Percentiles rank a stretch among this genome's conserved stretches.
Conservation (phyloP, 1,140 invertebrate genomes). For the Drosophila navojoa region DNA sequence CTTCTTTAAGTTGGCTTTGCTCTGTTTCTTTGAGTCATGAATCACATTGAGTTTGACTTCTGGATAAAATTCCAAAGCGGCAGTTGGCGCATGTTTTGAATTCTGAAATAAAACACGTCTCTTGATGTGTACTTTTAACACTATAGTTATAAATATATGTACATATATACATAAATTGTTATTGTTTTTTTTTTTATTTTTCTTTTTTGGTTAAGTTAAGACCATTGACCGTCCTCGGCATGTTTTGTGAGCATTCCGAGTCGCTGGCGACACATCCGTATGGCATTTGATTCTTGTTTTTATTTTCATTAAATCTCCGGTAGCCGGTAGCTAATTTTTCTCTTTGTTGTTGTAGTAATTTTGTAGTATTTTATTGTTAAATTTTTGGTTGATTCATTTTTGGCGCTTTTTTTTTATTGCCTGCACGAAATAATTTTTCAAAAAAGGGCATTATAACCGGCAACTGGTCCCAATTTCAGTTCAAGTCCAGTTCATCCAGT, state of each 20-base stretch:
- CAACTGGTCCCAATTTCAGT: constrained; percentile 11
- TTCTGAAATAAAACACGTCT: constrained; percentile 19
- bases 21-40: constrained; percentile 3
- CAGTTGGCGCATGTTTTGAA: constrained; percentile 24
- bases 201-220: constrained; percentile 30
- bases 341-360: neutral
- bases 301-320: constrained; percentile 32
- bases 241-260: constrained; percentile 45
- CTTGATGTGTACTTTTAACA: constrained; percentile 14
- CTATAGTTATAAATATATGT: constrained; percentile 10
- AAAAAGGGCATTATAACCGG: constrained; percentile 50
- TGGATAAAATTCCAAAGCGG: constrained; percentile 19
- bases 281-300: constrained; percentile 39
- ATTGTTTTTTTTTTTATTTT: neutral
- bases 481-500: constrained; percentile 27
- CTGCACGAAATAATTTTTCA: constrained; percentile 29
- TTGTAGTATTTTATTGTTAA: constrained; percentile 2
- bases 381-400: constrained; percentile 58
- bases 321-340: constrained; percentile 50
- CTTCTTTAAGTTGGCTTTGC: neutral
- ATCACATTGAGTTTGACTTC: constrained; percentile 9
- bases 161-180: constrained; percentile 3
- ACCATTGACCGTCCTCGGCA: constrained; percentile 75
- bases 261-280: constrained; percentile 57
- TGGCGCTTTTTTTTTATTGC: constrained; percentile 21